Base-by-base conservation (phyloP, 2,888 invertebrate genomes). In the Megastigmus dorsalis region DNA sequence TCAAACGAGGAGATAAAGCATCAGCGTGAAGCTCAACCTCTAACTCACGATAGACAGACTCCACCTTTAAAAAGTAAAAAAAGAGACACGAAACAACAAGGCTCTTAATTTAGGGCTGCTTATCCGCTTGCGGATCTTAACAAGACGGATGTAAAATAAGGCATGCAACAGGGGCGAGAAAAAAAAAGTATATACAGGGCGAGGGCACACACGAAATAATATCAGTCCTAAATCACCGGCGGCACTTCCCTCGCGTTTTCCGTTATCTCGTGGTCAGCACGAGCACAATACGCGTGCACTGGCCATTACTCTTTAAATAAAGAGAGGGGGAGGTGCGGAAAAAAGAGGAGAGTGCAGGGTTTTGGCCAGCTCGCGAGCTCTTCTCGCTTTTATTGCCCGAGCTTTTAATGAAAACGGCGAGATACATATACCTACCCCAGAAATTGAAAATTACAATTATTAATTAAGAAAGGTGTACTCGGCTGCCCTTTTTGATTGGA, bases 161-260 rank as follows among this genome's bases (percentile, higher is more conserved):
- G 59, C 41, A 33, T 30, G 68, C 74, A 60, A 73, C 71, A 57
- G 63, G 73, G n/a, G n/a, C n/a, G n/a, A n/a, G n/a, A 67, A 73
- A 69, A 76, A 68, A 52, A 65, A 60, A 65, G 45, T 13, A 45
- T 23, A 26, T 28, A 50, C 43, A 28, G 20, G 20, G 43, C 18
- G 13, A 20, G 48, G 48, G 30, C 62, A 18, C 20, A 60, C 65
- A 59, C 66, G 66, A 75, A 63, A 75, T 73, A 69, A 59, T 54
- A 68, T 68, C 57, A 63, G 72, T 52, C 62, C 74, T 76, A 76
- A 76, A 76, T 76, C 74, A 74, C 76, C 43, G 28, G n/a, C 28
- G 30, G 18, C 33, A 33, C 15, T 18, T 33, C n/a, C 65, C 48
- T 26, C 71, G 71, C 52, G 66, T 62, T 65, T 67, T 67, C 66